phyloP scores from a whole-genome alignment of 2,113 vertebrate species.

The Psittacara wagleri region DNA sequence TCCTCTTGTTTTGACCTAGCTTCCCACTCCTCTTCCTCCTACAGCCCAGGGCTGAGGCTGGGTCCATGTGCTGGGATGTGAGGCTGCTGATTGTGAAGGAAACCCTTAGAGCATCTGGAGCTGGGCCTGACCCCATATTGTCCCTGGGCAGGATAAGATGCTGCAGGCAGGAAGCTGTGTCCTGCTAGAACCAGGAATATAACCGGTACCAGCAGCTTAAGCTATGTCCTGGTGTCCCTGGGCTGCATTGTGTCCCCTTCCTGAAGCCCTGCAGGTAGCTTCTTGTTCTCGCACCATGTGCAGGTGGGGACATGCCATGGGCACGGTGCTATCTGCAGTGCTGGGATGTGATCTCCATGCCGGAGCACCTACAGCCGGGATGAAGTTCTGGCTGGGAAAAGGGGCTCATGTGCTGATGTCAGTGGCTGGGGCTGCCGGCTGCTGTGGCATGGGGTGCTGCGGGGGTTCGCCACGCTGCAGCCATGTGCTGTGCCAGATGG shows the following conservation, averaged over 20 bases:
- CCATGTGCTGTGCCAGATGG: constrained; percentile 43
- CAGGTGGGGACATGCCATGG: background rate
- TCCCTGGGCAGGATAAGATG: background rate
- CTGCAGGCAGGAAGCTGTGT: rapidly evolving
- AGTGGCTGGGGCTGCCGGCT: rapidly evolving
- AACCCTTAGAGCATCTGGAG: background rate
- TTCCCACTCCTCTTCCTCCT: background rate
- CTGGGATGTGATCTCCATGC: rapidly evolving
- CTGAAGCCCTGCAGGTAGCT: background rate
- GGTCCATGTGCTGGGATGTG: background rate
- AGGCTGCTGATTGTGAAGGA: background rate
- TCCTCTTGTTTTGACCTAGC: rapidly evolving
- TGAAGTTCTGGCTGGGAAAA: background rate
- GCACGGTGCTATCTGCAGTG: background rate
- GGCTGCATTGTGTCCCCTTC: background rate
- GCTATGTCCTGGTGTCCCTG: background rate
- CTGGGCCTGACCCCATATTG: background rate
- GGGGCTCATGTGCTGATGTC: background rate
- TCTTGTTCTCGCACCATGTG: background rate
- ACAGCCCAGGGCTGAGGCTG: rapidly evolving
- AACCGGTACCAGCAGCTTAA: background rate
- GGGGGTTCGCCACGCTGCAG: background rate
- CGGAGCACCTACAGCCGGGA: background rate
- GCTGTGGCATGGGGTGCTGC: background rate
- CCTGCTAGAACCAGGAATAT: background rate